Conservation (phyloP, 1,140 invertebrate genomes). For the Orchesella cincta region DNA sequence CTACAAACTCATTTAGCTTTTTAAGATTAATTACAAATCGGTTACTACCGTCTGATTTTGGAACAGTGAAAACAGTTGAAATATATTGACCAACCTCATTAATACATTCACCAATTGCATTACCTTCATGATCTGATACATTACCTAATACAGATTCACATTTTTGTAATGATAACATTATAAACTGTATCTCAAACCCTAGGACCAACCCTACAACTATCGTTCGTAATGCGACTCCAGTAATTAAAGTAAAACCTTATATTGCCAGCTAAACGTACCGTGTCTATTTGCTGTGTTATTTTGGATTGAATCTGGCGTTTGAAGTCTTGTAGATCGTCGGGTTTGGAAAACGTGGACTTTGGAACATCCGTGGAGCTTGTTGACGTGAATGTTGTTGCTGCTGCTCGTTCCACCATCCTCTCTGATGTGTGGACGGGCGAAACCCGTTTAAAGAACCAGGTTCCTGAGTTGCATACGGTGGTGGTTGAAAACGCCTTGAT, state of each 20-base stretch:
- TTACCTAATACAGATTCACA: neutral
- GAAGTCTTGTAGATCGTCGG: neutral
- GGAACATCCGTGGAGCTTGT: neutral
- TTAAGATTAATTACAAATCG: slow-evolving; percentile 11
- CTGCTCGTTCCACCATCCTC: slow-evolving; percentile 6
- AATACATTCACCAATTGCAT: neutral
- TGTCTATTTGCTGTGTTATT: neutral
- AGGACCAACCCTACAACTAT: neutral
- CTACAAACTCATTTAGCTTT: slow-evolving; percentile 11
- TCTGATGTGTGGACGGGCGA: neutral
- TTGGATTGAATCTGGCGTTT: too few species aligned
- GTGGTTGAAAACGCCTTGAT: neutral
- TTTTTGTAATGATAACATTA: neutral
- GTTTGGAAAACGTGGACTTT: too few species aligned
- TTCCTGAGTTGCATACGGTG: neutral
- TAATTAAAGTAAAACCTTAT: neutral
- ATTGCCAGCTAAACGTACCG: slow-evolving; percentile 10
- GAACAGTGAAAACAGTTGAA: slow-evolving; percentile 4
- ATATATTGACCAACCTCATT: slow-evolving; percentile 11
- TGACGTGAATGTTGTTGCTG: too few species aligned
- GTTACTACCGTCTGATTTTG: slow-evolving; percentile 29
- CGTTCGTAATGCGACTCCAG: neutral
- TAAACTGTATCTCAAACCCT: slow-evolving; percentile 12
- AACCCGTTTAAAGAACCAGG: slow-evolving; percentile 29
- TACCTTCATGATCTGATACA: neutral